Evolutionary conservation across 2,797 vertebrate species (phyloP).

Genomic region (Bovichtus diacanthus): DNA sequence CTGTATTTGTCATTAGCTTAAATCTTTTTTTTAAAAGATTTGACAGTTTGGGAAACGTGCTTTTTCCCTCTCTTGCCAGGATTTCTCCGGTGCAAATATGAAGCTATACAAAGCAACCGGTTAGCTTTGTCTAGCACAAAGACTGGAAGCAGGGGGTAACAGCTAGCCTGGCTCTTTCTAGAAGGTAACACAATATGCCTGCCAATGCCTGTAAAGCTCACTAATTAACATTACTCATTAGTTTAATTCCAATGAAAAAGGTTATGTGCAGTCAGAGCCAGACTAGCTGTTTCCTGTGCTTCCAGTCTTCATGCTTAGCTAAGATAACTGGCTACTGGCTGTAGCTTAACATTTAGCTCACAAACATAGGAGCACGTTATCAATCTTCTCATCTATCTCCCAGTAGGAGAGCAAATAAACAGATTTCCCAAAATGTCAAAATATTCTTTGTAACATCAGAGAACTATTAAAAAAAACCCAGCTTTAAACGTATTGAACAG

Average conservation of each 20-base stretch:
- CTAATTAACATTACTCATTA: neutral
- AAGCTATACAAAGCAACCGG: constrained; percentile 11
- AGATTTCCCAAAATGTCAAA: neutral
- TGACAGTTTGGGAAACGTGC: constrained; percentile 13
- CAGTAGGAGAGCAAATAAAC: neutral
- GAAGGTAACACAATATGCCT: neutral
- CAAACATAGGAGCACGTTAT: neutral
- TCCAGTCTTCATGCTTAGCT: neutral
- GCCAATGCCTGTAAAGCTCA: neutral
- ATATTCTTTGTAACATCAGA: no score
- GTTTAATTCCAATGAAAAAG: neutral
- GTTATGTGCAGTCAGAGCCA: no score
- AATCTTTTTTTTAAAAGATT: constrained; percentile 29
- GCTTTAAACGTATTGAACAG: neutral
- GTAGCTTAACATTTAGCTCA: neutral
- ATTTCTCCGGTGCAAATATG: neutral
- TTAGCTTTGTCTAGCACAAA: constrained; percentile 6
- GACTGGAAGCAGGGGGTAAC: neutral
- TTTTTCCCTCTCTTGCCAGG: constrained; percentile 1
- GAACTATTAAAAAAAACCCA: no score
- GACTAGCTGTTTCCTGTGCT: neutral
- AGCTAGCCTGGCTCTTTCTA: neutral
- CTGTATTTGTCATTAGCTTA: constrained; percentile 30
- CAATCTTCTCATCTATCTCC: neutral
- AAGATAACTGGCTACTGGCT: neutral